Evolutionary conservation across 2,888 invertebrate genomes (phyloP), one percentile per base, ranked within the genome.

Genomic region (Torymus aiolomorphi): DNA sequence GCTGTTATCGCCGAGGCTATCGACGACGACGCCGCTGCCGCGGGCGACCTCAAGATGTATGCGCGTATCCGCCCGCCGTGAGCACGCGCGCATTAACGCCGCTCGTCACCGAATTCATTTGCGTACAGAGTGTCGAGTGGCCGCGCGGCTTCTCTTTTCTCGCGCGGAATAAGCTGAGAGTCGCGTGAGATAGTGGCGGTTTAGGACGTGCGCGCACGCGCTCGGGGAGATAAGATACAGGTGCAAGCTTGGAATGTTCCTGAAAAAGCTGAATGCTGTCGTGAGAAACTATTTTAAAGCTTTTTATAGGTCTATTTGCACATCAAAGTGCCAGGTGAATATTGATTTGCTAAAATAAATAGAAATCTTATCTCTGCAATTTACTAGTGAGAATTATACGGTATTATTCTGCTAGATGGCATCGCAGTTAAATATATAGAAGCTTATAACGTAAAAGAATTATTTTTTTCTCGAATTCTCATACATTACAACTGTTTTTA

Each of bases 1-100:
- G 49, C 20, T 54, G 16, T 54, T 76, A 76, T 76, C 76, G 59
- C 11, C 62, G 70, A 70, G 62, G 69, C 61, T 63, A 76, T 76
- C 76, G 69, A 13, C 61, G 18, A 10, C 8, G 20, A 5, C 42
- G 42, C 42, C 3, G 59, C 61, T 8, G 42, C 42, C 3, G 59
- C 61, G 24, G 14, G 56, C 10, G 12, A 49, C 12, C 59, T 8
- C 57, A 16, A 12, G 14, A 49, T 14, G 16, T 49, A 20, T 59
- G 31, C 16, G 42, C 54, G 14, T 13, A 67, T 24, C 42, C 24
- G 11, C 65, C 18, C 51, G 18, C 18, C 59, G 4, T 12, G 16
- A 10, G 14, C 12, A 20, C 20, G 51, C 69, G 20, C 56, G n/a
- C 10, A n/a, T 20, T 42, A 12, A 3, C 24, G 52, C 67, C 59